A percentile compares a stretch with the other conserved stretches of the same genome.
These are phyloP conservation scores for Cranoglanis bouderius DNA, from an alignment of 2,113 vertebrate genomes.

Conservation along the genomic window DNA sequence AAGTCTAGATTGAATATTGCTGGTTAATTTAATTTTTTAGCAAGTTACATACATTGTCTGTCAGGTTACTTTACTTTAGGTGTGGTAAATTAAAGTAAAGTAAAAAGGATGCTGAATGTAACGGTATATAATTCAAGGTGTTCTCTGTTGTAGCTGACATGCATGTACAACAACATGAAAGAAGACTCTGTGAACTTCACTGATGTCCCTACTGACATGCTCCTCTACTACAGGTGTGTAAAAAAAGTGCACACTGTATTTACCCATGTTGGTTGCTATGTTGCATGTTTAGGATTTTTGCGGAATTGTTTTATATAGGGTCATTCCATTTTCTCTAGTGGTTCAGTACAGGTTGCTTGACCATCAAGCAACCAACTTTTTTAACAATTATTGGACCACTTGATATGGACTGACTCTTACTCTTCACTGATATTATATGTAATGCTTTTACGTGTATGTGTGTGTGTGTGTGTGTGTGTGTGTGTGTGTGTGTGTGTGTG, in stretches of 20 bases:
- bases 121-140: background rate
- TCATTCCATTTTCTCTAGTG: no score
- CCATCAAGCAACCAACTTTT: no score
- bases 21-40: background rate
- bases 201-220: conserved; percentile 68
- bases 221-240: conserved; percentile 68
- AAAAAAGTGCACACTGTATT: no score
- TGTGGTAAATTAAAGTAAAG: background rate
- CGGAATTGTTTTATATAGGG: background rate
- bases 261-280: background rate
- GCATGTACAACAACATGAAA: conserved; percentile 66
- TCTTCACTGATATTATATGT: background rate
- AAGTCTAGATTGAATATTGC: background rate
- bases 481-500: background rate
- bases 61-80: background rate
- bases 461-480: background rate
- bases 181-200: conserved; percentile 48
- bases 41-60: background rate
- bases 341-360: no score
- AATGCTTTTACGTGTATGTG: background rate
- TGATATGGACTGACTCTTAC: no score
- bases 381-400: no score
- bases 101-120: background rate
- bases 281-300: background rate
- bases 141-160: conserved; percentile 62